Percentiles rank a stretch among this genome's conserved stretches.
Conservation (phyloP, 2,113 vertebrate species). For the Entomyzon cyanotis region DNA sequence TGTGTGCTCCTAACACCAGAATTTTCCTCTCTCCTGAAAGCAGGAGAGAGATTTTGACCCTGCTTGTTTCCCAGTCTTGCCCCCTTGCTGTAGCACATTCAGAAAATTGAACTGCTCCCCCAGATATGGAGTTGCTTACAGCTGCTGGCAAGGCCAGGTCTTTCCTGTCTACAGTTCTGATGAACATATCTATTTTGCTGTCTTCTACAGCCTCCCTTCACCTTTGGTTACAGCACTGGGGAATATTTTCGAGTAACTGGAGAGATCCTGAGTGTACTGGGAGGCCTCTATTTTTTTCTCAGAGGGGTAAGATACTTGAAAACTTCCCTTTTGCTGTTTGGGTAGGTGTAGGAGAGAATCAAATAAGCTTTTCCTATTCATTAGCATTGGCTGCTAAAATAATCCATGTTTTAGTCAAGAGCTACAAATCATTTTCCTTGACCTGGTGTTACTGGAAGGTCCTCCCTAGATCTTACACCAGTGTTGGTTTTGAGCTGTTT, state of each 20-base stretch:
- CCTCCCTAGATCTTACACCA: background rate
- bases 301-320: conserved; percentile 81
- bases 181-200: background rate
- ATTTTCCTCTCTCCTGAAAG: background rate
- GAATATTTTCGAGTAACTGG: conserved; percentile 81
- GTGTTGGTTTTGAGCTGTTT: background rate
- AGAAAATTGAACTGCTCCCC: background rate
- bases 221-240: conserved; percentile 14
- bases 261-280: conserved; percentile 76
- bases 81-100: background rate
- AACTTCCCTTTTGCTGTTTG: background rate
- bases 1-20: background rate
- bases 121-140: background rate
- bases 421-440: background rate
- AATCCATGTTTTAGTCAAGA: background rate
- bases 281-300: conserved; percentile 87
- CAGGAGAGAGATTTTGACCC: background rate
- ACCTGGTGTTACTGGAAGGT: background rate
- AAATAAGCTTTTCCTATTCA: background rate
- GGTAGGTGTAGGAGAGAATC: background rate
- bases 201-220: conserved; percentile 77
- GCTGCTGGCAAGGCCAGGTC: background rate
- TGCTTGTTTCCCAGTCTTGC: background rate
- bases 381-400: background rate
- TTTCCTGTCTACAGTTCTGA: background rate